Evolutionary conservation across 2,797 vertebrate genomes (phyloP), one percentile per base, ranked within the genome.

Genomic region (Scyliorhinus canicula): DNA sequence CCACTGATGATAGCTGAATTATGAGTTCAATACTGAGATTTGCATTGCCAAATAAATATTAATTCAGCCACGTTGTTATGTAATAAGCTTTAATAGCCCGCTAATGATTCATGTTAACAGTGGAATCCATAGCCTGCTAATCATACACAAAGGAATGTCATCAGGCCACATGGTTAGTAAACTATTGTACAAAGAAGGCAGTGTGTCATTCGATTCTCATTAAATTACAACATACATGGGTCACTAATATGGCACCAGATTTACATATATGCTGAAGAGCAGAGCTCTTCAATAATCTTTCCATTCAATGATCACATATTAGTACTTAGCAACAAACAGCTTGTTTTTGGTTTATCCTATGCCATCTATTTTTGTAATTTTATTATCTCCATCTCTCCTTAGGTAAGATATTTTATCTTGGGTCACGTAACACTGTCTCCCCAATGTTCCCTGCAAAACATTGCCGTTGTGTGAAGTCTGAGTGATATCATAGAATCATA

Each of bases 11-110:
- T 74, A 71, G 93, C 67, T 50, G 69, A 31, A 94, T 14, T 94
- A 52, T n/a, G 67, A 71, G 16, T 71, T 94, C 93, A 74, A 26
- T 71, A 52, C 12, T 74, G 67, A 71, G 74, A 47, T 74, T 71
- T 74, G 69, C 67, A 50, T 69, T 74, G 65, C 31, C 93, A 94
- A 52, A 94, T 94, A 94, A 94, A 94, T 94, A 94, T 94, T 94
- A 94, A 94, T 94, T 94, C 65, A 94, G 71, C 44, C 50, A 35
- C 65, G 88, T 57, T 94, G 50, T 94, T 94, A 52, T 94, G 91
- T 93, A 93, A 94, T 94, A 71, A 94, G 50, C 47, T 94, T 94
- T 94, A 71, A 35, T 94, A 71, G 67, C 93, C 31, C 31, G 44
- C 50, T 52, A 74, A 94, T 94, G 93, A 94, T 94, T 91, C 52